Conservation (phyloP, 2,888 invertebrate species). For the Orchesellides sinensis region DNA sequence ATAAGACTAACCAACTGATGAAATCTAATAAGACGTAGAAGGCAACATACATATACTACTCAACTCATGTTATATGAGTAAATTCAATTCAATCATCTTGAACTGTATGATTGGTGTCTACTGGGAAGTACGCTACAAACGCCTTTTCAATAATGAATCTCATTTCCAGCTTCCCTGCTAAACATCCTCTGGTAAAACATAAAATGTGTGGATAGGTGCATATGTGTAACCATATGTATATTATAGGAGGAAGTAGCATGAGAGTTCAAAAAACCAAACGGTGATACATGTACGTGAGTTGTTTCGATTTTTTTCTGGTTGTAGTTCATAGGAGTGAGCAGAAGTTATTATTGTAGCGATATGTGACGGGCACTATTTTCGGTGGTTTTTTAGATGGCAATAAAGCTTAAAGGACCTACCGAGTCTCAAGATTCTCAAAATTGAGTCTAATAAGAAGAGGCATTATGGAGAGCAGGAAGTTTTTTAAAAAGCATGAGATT, state of each 20-base stretch:
- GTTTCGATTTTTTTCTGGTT: neutral
- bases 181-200: slow-evolving; percentile 16
- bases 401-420: neutral
- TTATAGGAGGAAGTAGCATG: neutral
- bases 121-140: neutral
- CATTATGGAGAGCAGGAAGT: neutral
- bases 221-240: neutral
- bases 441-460: neutral
- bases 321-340: neutral
- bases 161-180: slow-evolving; percentile 28
- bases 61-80: no score
- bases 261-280: neutral
- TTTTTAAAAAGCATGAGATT: neutral
- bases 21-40: no score
- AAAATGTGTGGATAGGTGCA: neutral
- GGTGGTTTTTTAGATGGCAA: neutral
- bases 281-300: no score
- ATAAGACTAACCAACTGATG: no score
- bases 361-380: no score
- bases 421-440: neutral
- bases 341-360: no score
- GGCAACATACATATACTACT: no score
- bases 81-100: slow-evolving; percentile 42
- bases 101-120: slow-evolving; percentile 38
- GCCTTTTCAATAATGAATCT: slow-evolving; percentile 9